A percentile compares a stretch with the other conserved stretches of the same genome.
Evolutionary conservation across 2,797 vertebrate genomes (phyloP).

Genomic region (Anabas testudineus): DNA sequence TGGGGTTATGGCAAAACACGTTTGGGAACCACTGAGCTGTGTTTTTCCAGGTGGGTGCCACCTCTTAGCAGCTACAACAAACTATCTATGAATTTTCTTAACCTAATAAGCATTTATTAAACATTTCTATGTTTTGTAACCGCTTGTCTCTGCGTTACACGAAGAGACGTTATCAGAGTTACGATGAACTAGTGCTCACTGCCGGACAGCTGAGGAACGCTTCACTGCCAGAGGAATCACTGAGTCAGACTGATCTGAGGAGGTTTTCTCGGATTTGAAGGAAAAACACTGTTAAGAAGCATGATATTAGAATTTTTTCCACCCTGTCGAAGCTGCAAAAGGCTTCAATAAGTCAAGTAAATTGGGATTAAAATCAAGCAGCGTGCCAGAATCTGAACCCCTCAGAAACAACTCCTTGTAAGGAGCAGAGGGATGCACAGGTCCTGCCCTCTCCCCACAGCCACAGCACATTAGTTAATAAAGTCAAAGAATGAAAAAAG

Average conservation of each 20-base stretch:
- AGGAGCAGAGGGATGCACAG: constrained; percentile 49
- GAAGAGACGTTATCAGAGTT: constrained; percentile 5
- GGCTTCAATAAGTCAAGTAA: constrained; percentile 20
- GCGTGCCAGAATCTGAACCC: constrained; percentile 42
- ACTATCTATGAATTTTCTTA: constrained; percentile 26
- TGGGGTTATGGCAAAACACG: background rate
- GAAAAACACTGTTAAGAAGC: background rate
- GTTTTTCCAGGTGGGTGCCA: background rate
- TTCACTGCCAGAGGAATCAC: constrained; percentile 34
- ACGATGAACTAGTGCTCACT: constrained; percentile 42
- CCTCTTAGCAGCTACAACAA: background rate
- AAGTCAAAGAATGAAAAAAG: constrained; percentile 61
- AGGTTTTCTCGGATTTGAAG: constrained; percentile 5
- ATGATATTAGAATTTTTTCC: constrained; percentile 1
- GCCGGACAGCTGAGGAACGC: constrained; percentile 54
- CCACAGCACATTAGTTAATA: constrained; percentile 35
- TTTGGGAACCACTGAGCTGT: background rate
- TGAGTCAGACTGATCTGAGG: background rate
- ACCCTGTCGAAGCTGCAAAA: constrained; percentile 21
- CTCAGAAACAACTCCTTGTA: constrained; percentile 70
- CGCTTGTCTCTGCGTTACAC: background rate
- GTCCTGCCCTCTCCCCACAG: constrained; percentile 35
- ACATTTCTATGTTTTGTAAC: constrained; percentile 6
- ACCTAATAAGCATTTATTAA: constrained; percentile 9
- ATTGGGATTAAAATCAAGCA: constrained; percentile 23